phyloP scores from a whole-genome alignment of 2,888 invertebrate species.

The Antheraea yamamai region DNA sequence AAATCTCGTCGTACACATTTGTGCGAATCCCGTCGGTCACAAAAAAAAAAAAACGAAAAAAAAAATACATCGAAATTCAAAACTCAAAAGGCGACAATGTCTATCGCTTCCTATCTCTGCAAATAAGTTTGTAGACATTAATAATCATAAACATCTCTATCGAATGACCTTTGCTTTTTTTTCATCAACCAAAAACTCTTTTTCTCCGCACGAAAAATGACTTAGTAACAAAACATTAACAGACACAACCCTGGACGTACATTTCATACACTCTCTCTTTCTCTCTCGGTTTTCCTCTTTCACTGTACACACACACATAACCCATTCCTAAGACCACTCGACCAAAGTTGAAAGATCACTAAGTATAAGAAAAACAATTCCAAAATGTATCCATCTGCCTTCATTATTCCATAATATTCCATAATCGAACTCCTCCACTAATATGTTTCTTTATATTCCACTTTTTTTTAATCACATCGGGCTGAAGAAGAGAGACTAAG shows the following conservation, averaged over 20 bases:
- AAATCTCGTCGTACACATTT: slow-evolving; percentile 38
- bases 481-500: background rate
- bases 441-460: background rate
- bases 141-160: slow-evolving; percentile 47
- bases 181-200: slow-evolving; percentile 57
- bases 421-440: background rate
- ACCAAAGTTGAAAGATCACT: background rate
- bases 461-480: background rate
- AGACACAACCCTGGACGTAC: slow-evolving; percentile 66
- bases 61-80: slow-evolving; percentile 40
- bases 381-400: background rate
- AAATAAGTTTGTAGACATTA: slow-evolving; percentile 44
- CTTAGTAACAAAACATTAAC: slow-evolving; percentile 66
- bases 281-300: background rate
- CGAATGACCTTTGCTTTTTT: slow-evolving; percentile 31
- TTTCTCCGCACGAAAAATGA: slow-evolving; percentile 51
- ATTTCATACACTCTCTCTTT: slow-evolving; percentile 15
- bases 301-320: background rate
- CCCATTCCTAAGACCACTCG: background rate
- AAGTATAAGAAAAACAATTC: background rate
- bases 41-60: slow-evolving; percentile 41
- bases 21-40: slow-evolving; percentile 51
- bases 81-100: slow-evolving; percentile 46
- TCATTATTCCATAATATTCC: background rate
- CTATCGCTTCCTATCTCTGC: slow-evolving; percentile 29